A percentile compares a stretch with the other conserved stretches of the same genome.
Conservation (phyloP, 2,113 vertebrate genomes). For the Pristiophorus japonicus region DNA sequence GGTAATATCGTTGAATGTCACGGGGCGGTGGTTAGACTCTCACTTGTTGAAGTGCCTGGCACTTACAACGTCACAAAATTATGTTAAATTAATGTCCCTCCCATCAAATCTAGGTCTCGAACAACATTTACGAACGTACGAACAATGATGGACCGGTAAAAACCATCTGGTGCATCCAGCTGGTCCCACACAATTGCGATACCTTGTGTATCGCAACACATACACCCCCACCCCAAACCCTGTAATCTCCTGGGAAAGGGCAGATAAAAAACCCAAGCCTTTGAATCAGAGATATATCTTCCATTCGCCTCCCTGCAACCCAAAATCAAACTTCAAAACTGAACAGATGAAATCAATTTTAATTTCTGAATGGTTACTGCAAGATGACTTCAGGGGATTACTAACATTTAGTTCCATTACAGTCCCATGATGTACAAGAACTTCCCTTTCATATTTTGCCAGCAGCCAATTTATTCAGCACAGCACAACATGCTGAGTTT, state of each 20-base stretch:
- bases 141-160: too few species aligned
- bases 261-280: too few species aligned
- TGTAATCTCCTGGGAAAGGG: too few species aligned
- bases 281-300: not conserved
- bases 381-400: slow-evolving; percentile 19
- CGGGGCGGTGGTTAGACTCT: too few species aligned
- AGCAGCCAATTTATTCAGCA: not conserved
- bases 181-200: too few species aligned
- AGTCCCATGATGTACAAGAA: not conserved
- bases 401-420: not conserved
- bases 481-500: not conserved
- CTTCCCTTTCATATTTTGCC: not conserved
- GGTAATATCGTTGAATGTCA: too few species aligned
- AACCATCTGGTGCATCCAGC: too few species aligned
- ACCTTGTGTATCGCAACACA: too few species aligned
- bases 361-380: not conserved
- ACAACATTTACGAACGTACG: not conserved
- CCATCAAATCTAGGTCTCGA: not conserved
- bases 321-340: not conserved
- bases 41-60: too few species aligned
- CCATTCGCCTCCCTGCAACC: not conserved
- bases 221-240: too few species aligned
- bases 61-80: not conserved
- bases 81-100: not conserved
- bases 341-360: slow-evolving; percentile 7